A percentile compares a stretch with the other conserved stretches of the same genome.
Conservation (phyloP, 1,140 invertebrate species). For the Drosophila mauritiana region DNA sequence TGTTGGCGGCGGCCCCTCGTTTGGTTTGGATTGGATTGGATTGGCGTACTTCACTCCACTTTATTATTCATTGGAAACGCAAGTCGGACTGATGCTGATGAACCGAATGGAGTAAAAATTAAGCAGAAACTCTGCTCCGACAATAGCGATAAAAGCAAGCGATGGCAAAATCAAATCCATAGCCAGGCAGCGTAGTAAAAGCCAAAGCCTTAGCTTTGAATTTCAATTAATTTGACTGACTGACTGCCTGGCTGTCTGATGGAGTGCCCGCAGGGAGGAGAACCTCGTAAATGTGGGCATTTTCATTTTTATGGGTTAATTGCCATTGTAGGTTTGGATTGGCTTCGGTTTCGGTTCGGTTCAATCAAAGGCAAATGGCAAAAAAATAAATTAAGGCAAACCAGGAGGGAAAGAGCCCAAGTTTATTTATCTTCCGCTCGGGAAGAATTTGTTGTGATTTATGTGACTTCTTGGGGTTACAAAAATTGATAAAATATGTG, state of each 20-base stretch:
- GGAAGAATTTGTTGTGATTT: conserved; percentile 54
- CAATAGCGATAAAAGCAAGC: conserved; percentile 66
- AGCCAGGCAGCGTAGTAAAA: conserved; percentile 12
- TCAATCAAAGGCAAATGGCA: conserved; percentile 70
- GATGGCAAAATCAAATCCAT: conserved; percentile 59
- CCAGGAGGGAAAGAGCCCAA: conserved; percentile 1
- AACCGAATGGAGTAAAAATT: conserved; percentile 62
- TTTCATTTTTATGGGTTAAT: conserved; percentile 81
- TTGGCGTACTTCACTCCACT: conserved; percentile 65
- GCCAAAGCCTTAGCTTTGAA: conserved; percentile 58
- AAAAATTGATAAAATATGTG: conserved; percentile 25
- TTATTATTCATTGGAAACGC: conserved; percentile 81
- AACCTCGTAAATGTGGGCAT: conserved; percentile 70
- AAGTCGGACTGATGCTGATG: conserved; percentile 45
- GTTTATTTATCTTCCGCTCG: conserved; percentile 57
- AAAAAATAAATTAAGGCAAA: conserved; percentile 42
- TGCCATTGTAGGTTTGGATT: conserved; percentile 64
- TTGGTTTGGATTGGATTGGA: conserved; percentile 6
- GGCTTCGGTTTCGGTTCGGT: background rate
- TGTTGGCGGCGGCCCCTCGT: conserved; percentile 26
- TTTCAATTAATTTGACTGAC: conserved; percentile 77
- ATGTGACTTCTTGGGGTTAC: conserved; percentile 50
- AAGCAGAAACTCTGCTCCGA: conserved; percentile 53
- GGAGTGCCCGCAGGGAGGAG: conserved; percentile 24
- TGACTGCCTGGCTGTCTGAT: conserved; percentile 30